Percentiles rank a stretch among this genome's conserved stretches.
These are phyloP conservation scores for Varanus salvator DNA, from an alignment of 2,113 vertebrate species.

Conservation along the genomic window DNA sequence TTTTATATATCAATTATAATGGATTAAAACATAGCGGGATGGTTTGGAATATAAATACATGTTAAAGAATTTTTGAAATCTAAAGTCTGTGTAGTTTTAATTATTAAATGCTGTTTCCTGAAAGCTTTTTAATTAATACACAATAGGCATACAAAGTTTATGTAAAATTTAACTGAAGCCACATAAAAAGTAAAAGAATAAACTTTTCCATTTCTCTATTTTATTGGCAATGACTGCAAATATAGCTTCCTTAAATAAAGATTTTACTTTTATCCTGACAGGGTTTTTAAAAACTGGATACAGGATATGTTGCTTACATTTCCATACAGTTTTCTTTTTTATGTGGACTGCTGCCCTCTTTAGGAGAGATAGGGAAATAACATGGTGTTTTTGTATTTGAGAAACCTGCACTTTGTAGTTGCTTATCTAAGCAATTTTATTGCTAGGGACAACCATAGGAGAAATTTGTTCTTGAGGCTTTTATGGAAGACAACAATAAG, in stretches of 20 bases:
- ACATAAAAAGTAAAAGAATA: not conserved
- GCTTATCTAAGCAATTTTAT: slow-evolving; percentile 26
- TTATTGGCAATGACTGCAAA: not conserved
- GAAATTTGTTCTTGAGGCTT: slow-evolving; percentile 26
- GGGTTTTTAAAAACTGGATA: slow-evolving; percentile 36
- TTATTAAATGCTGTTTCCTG: not conserved
- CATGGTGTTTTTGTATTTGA: slow-evolving; percentile 27
- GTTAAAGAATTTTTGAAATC: not conserved
- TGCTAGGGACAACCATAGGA: slow-evolving; percentile 28
- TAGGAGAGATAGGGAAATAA: slow-evolving; percentile 37
- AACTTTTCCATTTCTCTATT: slow-evolving; percentile 6
- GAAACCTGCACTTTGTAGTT: slow-evolving; percentile 9
- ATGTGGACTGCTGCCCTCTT: slow-evolving; percentile 25
- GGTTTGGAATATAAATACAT: slow-evolving; percentile 33
- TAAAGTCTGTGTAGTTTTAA: slow-evolving; percentile 14
- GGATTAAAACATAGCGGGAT: slow-evolving; percentile 1
- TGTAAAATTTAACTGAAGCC: not conserved
- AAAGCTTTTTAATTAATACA: slow-evolving; percentile 12
- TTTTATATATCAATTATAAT: not conserved
- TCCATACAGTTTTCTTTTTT: not conserved
- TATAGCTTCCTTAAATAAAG: not conserved
- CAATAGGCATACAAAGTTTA: not conserved
- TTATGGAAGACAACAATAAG: not conserved
- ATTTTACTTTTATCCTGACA: not conserved
- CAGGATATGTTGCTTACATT: slow-evolving; percentile 30